These are phyloP conservation scores for Apis laboriosa DNA, from an alignment of 1,140 invertebrate species.

Conservation along the genomic window DNA sequence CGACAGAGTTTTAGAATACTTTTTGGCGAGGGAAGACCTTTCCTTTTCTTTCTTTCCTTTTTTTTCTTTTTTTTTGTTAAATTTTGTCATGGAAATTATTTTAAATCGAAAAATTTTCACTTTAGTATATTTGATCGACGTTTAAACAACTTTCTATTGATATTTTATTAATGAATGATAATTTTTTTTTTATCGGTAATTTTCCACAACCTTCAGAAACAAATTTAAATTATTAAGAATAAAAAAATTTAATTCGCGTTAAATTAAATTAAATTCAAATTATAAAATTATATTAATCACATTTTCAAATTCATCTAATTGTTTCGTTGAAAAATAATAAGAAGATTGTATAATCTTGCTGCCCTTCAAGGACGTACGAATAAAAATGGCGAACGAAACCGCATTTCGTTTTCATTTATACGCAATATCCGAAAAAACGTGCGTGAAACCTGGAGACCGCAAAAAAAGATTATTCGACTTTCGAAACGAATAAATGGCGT, in stretches of 20 bases:
- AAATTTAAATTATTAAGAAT: no score
- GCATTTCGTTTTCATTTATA: background rate
- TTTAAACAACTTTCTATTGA: no score
- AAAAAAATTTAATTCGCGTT: no score
- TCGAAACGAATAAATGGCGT: background rate
- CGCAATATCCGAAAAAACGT: background rate
- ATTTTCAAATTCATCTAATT: no score
- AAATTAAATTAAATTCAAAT: background rate
- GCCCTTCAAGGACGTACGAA: background rate
- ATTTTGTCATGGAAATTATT: no score
- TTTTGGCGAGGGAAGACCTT: background rate
- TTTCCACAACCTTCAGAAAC: no score
- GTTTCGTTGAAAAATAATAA: no score
- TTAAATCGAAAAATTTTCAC: background rate
- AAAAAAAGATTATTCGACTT: background rate
- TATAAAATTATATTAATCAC: background rate
- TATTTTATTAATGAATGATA: no score
- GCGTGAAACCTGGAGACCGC: background rate
- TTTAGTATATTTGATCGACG: no score
- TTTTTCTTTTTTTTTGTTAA: no score
- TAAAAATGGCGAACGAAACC: background rate
- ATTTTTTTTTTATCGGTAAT: background rate
- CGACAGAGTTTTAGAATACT: background rate
- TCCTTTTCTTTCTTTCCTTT: background rate
- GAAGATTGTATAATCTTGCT: no score